Evolutionary conservation across 2,113 vertebrate species (phyloP).

Genomic region (Butorides virescens): DNA sequence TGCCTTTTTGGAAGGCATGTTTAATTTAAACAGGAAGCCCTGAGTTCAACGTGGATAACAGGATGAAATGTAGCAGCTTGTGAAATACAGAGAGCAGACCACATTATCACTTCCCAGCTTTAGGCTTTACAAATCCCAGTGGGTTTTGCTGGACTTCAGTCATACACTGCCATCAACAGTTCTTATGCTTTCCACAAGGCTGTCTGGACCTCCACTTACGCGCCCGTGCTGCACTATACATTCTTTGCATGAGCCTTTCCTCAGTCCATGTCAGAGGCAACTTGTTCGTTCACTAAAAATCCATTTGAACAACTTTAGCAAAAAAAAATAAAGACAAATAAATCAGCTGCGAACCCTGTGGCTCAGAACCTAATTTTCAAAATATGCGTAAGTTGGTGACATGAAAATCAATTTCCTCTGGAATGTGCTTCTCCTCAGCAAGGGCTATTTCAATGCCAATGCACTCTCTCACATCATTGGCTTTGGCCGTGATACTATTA

Average conservation of each 20-base stretch:
- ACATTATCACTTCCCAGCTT: background rate
- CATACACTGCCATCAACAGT: background rate
- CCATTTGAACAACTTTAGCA: background rate
- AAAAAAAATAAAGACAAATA: constrained; percentile 38
- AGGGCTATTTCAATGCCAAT: constrained; percentile 38
- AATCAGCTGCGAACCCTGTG: constrained; percentile 35
- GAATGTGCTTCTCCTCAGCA: constrained; percentile 49
- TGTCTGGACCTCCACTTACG: background rate
- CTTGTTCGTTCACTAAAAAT: background rate
- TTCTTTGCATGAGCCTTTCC: background rate
- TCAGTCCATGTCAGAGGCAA: background rate
- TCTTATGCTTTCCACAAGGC: background rate
- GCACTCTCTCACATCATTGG: constrained; percentile 9
- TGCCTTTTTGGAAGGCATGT: constrained; percentile 27
- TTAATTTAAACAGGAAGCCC: constrained; percentile 54
- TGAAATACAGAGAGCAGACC: constrained; percentile 57
- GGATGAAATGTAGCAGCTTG: constrained; percentile 46
- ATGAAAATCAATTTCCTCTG: constrained; percentile 65
- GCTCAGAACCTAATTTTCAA: constrained; percentile 45
- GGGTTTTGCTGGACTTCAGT: background rate
- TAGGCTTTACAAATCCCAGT: background rate
- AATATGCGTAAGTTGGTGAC: constrained; percentile 44
- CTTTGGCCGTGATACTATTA: constrained; percentile 21
- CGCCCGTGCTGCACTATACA: fast-evolving
- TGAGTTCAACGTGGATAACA: constrained; percentile 12